These are phyloP conservation scores for Ictidomys tridecemlineatus DNA, from an alignment of 2,113 vertebrate species.

Conservation along the genomic window DNA sequence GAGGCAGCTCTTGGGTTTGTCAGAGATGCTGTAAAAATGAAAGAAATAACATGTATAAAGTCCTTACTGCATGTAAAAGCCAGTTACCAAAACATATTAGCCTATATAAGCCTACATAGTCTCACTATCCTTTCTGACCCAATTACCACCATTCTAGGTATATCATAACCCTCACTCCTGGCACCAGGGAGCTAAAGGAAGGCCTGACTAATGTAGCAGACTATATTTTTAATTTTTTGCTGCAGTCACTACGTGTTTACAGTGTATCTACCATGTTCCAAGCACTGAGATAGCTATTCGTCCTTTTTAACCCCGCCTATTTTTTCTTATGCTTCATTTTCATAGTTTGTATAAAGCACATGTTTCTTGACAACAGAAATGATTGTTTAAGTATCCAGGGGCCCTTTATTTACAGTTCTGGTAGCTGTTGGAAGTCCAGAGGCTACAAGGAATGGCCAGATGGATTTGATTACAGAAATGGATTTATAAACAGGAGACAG, in stretches of 20 bases:
- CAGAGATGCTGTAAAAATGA: background rate
- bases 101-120: background rate
- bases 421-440: constrained; percentile 71
- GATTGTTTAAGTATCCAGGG: constrained; percentile 64
- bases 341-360: constrained; percentile 66
- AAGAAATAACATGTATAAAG: background rate
- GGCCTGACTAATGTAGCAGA: background rate
- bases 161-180: background rate
- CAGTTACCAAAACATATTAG: constrained; percentile 1
- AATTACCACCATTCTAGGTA: background rate
- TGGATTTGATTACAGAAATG: constrained; percentile 72
- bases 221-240: constrained; percentile 3
- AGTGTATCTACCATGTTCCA: background rate
- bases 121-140: background rate
- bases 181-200: background rate
- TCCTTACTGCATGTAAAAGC: background rate
- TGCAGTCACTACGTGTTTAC: constrained; percentile 24
- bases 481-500: constrained; percentile 79
- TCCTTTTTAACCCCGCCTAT: constrained; percentile 29
- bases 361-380: constrained; percentile 72
- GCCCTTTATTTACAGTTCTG: constrained; percentile 75
- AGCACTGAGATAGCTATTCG: constrained; percentile 19
- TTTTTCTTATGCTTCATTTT: constrained; percentile 60
- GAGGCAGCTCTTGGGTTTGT: background rate
- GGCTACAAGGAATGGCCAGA: constrained; percentile 68